These are phyloP conservation scores for Ochropleura plecta DNA, from an alignment of 2,888 invertebrate species.

Conservation along the genomic window DNA sequence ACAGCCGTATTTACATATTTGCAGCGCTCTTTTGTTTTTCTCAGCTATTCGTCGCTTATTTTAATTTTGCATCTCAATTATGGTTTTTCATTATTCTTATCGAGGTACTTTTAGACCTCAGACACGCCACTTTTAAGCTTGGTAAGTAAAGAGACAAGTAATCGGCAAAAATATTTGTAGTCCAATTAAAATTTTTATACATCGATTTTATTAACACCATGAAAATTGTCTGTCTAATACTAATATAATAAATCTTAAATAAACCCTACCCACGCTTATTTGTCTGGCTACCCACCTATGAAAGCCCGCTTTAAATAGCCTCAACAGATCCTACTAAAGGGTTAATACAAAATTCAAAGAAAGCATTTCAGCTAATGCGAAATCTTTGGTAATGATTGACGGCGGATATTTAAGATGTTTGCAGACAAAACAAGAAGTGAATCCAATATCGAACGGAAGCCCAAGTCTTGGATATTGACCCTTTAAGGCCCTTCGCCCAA, in stretches of 20 bases:
- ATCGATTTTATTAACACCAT: no score
- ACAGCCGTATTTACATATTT: constrained; percentile 36
- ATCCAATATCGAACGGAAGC: constrained; percentile 85
- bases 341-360: constrained; percentile 59
- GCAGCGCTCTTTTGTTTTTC: constrained; percentile 31
- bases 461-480: constrained; percentile 83
- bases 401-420: constrained; percentile 80
- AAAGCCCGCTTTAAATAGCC: constrained; percentile 13
- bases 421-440: constrained; percentile 82
- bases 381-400: constrained; percentile 74
- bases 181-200: neutral
- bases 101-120: neutral
- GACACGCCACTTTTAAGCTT: neutral
- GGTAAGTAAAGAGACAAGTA: neutral
- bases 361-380: constrained; percentile 65
- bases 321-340: constrained; percentile 28
- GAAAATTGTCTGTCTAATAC: neutral
- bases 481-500: constrained; percentile 81
- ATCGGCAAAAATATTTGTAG: neutral
- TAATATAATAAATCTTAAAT: constrained; percentile 1
- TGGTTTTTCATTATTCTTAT: constrained; percentile 30
- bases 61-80: constrained; percentile 33
- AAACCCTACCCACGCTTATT: neutral
- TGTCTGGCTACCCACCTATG: no score
- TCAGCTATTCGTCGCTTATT: neutral